Evolutionary conservation across 2,113 vertebrate species (phyloP).

Genomic region (Polyodon spathula): DNA sequence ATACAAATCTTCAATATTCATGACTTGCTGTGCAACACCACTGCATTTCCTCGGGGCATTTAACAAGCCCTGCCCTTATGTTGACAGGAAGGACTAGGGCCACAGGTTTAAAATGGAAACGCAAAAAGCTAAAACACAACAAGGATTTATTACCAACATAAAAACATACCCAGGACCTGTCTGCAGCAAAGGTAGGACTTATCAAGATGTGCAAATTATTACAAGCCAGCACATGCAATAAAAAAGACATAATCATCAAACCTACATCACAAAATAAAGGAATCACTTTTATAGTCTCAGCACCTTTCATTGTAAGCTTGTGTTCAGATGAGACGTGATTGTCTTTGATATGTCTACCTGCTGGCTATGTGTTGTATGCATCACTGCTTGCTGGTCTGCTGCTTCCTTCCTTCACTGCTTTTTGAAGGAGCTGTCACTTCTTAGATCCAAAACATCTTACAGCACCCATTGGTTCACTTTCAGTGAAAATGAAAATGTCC

Average conservation of each 20-base stretch:
- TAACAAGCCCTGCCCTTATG: conserved; percentile 75
- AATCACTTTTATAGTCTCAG: conserved; percentile 51
- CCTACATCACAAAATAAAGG: conserved; percentile 37
- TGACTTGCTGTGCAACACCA: conserved; percentile 46
- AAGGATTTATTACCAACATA: conserved; percentile 72
- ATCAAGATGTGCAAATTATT: conserved; percentile 24
- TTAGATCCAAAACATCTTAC: too few species aligned
- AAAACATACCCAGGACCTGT: conserved; percentile 62
- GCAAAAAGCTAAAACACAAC: conserved; percentile 80
- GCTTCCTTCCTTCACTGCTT: conserved; percentile 18
- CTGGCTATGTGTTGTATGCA: conserved; percentile 41
- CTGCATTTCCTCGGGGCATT: conserved; percentile 52
- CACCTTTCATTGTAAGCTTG: conserved; percentile 44
- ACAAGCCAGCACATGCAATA: conserved; percentile 39
- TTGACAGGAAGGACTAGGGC: conserved; percentile 91
- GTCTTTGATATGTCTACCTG: conserved; percentile 48
- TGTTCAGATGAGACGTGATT: conserved; percentile 48
- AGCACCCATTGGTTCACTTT: too few species aligned
- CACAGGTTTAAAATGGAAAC: conserved; percentile 93
- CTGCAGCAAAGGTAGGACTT: conserved; percentile 82
- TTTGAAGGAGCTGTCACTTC: too few species aligned
- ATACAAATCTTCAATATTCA: conserved; percentile 63
- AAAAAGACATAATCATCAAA: conserved; percentile 37
- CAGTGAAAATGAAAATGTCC: too few species aligned
- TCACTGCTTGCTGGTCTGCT: conserved; percentile 33